A percentile compares a stretch with the other conserved stretches of the same genome.
Conservation (phyloP, 2,888 invertebrate species). For the Flexamia atlantica region DNA sequence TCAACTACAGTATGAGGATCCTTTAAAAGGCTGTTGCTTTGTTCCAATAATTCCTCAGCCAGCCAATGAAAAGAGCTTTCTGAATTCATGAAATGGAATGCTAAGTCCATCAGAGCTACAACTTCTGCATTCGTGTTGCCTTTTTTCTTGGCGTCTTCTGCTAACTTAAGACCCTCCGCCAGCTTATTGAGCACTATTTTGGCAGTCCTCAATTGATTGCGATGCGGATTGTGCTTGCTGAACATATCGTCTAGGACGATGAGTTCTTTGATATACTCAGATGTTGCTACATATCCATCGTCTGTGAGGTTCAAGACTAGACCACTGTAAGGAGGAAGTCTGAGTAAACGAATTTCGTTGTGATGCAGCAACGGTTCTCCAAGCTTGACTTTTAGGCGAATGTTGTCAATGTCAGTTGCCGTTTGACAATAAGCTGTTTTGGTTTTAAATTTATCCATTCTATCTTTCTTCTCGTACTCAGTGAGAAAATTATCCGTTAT, state of each 20-base stretch:
- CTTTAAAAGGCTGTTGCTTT: background rate
- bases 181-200: background rate
- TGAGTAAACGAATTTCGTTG: slow-evolving; percentile 4
- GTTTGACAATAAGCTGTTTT: slow-evolving; percentile 17
- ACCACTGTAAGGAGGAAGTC: background rate
- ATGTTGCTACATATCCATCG: background rate
- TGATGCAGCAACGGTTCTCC: background rate
- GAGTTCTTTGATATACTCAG: slow-evolving; percentile 15
- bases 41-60: background rate
- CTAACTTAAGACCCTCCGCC: background rate
- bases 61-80: background rate
- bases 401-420: background rate
- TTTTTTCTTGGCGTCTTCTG: background rate
- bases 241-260: slow-evolving; percentile 12
- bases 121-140: background rate
- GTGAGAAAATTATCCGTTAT: background rate
- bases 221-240: background rate
- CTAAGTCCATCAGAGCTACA: background rate
- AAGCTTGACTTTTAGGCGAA: background rate
- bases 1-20: background rate
- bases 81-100: background rate
- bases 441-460: background rate
- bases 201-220: background rate
- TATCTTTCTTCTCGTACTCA: background rate
- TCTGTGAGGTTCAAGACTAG: background rate